Evolutionary conservation across 2,113 vertebrate species (phyloP).

Genomic region (Pteruthius melanotis): DNA sequence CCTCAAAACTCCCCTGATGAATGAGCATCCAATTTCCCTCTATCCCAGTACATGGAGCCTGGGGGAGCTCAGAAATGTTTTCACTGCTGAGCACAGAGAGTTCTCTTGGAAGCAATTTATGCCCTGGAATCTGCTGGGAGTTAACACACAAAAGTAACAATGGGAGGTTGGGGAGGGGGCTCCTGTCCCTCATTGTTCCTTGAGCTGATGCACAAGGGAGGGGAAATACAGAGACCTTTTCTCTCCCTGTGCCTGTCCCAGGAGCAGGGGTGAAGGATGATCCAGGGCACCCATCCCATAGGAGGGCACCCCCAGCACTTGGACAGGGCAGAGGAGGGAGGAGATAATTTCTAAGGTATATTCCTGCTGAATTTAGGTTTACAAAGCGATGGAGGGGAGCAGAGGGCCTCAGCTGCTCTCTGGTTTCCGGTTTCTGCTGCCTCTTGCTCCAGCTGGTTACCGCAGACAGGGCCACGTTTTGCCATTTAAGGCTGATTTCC

Average conservation of each 20-base stretch:
- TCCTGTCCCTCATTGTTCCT: background rate
- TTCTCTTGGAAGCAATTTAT: background rate
- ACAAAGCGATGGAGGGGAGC: background rate
- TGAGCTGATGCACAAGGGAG: background rate
- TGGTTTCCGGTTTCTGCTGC: slow-evolving; percentile 57
- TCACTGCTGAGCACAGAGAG: background rate
- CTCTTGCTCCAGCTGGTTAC: background rate
- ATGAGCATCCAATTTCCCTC: background rate
- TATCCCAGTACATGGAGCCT: background rate
- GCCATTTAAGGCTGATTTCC: slow-evolving; percentile 59
- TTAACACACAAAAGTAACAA: background rate
- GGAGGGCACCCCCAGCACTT: background rate
- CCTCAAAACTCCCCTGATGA: background rate
- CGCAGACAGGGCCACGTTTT: background rate
- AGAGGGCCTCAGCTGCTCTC: background rate
- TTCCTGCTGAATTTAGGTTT: background rate
- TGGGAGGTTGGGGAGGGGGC: background rate
- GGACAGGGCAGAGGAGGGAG: background rate
- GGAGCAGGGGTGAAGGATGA: background rate
- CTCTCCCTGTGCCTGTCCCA: background rate
- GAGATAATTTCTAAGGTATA: background rate
- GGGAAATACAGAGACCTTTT: background rate
- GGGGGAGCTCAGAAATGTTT: background rate
- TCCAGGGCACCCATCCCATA: accelerated
- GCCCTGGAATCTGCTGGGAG: background rate